Conservation (phyloP, 2,888 invertebrate species). For the Acrobasis repandana region DNA sequence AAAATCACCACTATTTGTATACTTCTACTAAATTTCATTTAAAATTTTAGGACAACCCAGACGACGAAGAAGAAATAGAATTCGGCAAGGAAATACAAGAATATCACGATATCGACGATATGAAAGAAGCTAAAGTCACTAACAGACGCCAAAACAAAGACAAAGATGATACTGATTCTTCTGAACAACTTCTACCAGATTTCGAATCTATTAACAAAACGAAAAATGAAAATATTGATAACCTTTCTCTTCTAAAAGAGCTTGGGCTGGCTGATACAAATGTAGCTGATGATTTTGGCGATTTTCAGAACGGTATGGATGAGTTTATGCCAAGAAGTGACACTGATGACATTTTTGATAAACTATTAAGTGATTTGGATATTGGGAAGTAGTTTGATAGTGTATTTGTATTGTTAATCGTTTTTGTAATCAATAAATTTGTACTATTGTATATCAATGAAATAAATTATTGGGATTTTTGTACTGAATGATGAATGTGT, state of each 20-base stretch:
- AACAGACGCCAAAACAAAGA: constrained; percentile 66
- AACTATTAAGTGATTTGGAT: constrained; percentile 65
- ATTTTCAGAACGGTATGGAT: constrained; percentile 70
- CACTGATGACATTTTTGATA: constrained; percentile 68
- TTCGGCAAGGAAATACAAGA: constrained; percentile 74
- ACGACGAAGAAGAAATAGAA: constrained; percentile 83
- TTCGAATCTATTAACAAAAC: constrained; percentile 47
- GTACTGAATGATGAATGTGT: too few species aligned
- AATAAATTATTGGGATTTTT: neutral
- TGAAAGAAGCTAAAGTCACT: constrained; percentile 64
- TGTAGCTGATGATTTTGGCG: constrained; percentile 62
- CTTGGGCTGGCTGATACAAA: constrained; percentile 81
- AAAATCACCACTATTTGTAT: too few species aligned
- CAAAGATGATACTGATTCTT: constrained; percentile 58
- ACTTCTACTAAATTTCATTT: neutral
- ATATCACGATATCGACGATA: constrained; percentile 70
- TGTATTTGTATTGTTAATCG: constrained; percentile 25
- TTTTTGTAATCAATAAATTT: constrained; percentile 19
- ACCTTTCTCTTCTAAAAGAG: constrained; percentile 78
- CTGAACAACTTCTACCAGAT: constrained; percentile 65
- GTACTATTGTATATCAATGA: neutral
- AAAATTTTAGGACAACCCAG: constrained; percentile 64
- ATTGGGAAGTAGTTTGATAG: constrained; percentile 46
- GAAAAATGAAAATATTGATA: constrained; percentile 55
- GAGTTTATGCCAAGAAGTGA: constrained; percentile 51